Evolutionary conservation across 2,113 vertebrate genomes (phyloP).

Genomic region (Hemiscyllium ocellatum): DNA sequence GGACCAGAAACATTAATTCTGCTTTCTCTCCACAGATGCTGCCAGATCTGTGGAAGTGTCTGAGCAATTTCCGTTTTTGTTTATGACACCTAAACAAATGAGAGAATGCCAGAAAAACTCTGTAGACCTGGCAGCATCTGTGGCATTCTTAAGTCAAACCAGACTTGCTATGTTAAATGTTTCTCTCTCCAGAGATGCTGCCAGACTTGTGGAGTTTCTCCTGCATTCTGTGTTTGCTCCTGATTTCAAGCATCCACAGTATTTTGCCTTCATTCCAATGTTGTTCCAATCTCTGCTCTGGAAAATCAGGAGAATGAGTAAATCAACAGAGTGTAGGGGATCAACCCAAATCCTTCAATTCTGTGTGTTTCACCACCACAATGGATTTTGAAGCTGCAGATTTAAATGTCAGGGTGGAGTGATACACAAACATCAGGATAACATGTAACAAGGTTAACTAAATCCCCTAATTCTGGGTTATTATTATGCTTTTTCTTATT

Average conservation of each 20-base stretch:
- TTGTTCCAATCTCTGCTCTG: background rate
- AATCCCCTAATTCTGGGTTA: background rate
- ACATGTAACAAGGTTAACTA: background rate
- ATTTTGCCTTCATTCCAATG: no score
- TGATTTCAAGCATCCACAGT: no score
- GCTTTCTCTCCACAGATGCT: no score
- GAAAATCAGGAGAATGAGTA: background rate
- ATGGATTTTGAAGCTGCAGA: slow-evolving; percentile 2
- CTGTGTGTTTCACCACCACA: background rate
- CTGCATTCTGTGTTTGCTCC: no score
- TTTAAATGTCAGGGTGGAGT: background rate
- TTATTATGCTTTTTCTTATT: background rate
- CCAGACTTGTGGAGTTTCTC: no score
- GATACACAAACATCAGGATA: background rate
- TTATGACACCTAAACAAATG: background rate
- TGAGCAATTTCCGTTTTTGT: no score
- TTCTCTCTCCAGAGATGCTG: no score
- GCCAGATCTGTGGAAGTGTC: no score
- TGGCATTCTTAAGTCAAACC: no score
- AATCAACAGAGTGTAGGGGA: background rate
- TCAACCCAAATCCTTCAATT: background rate
- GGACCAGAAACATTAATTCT: no score
- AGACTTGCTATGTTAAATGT: no score
- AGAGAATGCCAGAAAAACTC: background rate
- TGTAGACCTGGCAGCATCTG: no score